Base-by-base conservation (phyloP, 2,888 invertebrate species). In the Folsomia candida region DNA sequence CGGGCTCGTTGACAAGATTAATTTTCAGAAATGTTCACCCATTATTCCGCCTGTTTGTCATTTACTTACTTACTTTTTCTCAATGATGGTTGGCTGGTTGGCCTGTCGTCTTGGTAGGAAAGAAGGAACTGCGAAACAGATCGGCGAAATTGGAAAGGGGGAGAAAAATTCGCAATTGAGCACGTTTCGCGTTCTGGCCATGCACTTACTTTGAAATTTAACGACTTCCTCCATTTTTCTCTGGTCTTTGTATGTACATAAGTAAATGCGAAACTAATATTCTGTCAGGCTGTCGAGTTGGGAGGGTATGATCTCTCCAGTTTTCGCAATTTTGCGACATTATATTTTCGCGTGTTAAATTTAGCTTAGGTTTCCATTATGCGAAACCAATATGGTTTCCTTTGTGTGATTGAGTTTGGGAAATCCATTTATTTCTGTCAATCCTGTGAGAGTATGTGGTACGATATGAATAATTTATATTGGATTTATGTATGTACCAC, bases 1-100 rank as follows among this genome's bases (percentile, higher is more conserved):
- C 57, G 65, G 54, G 11, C 54, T 65, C 47, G 65, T 65, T 65
- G 65, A 65, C 65, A 65, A 65, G 65, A 65, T 65, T 65, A 65
- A 65, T 65, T 65, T 51, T 57, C 54, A 3, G 20, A 54, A 51
- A 51, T 47, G 65, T 65, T 65, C 47, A 57, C 65, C 57, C 65
- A 65, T 65, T 65, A 65, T 65, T 65, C 25, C 54, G 51, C 57
- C 51, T 47, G 54, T 65, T 65, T 27, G 24, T 65, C 65, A 65
- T 65, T 47, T 54, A n/a, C 54, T 54, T 6, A 14, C 11, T 22
- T 54, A 4, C 6, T 54, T 54, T 6, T 4, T 47, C 47, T 47
- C 47, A 47, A 47, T 47, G 47, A 47, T 11, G 47, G 9, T 47
- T n/a, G n/a, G n/a, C n/a, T n/a, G n/a, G n/a, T n/a, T n/a, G n/a